These are phyloP conservation scores for Aptenodytes forsteri DNA, from an alignment of 2,113 vertebrate genomes.

Conservation along the genomic window DNA sequence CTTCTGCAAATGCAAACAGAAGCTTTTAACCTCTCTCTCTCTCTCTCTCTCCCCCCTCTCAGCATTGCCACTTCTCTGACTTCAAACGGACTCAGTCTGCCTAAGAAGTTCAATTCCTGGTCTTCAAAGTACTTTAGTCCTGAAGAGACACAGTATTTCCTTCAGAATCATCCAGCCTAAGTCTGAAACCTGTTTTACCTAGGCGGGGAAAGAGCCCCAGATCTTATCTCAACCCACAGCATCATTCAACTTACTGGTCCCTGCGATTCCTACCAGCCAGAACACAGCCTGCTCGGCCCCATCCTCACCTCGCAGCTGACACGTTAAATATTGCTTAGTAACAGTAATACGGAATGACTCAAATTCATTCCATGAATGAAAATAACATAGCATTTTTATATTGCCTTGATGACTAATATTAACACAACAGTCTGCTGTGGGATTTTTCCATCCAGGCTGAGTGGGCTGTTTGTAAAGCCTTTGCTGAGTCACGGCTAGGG, in stretches of 20 bases:
- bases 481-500: background rate
- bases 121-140: background rate
- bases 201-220: background rate
- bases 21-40: background rate
- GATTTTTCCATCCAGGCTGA: slow-evolving; percentile 11
- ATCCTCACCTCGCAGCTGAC: background rate
- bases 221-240: background rate
- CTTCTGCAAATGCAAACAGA: background rate
- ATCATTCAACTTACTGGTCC: background rate
- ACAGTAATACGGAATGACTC: background rate
- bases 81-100: background rate
- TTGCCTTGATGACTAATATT: slow-evolving; percentile 25
- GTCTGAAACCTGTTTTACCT: background rate
- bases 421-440: background rate
- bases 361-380: slow-evolving; percentile 36
- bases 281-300: background rate
- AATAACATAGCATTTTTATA: background rate
- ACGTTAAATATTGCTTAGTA: slow-evolving; percentile 28
- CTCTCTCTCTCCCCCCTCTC: background rate
- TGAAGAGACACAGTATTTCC: background rate
- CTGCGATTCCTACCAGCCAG: background rate
- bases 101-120: background rate
- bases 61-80: background rate
- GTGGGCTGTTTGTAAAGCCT: background rate
- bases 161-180: background rate